Conservation (phyloP, 2,888 invertebrate genomes). For the Melitaea athalia region DNA sequence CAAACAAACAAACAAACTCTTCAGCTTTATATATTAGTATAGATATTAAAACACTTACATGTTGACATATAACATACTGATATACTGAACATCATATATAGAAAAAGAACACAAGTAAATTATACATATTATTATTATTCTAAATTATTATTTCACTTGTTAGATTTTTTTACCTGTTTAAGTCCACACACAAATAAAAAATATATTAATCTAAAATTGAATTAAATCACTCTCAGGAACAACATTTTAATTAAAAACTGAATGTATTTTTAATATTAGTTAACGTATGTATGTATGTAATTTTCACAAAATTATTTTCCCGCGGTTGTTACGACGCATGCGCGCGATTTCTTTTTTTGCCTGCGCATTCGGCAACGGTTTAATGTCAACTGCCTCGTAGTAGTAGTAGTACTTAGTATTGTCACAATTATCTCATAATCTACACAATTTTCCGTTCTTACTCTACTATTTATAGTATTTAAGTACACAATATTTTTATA, state of each 20-base stretch:
- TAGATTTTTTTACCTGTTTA: no score
- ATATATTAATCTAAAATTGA: no score
- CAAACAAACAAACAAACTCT: no score
- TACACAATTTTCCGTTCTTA: slow-evolving; percentile 28
- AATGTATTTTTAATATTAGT: background rate
- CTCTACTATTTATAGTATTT: background rate
- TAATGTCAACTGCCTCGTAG: slow-evolving; percentile 58
- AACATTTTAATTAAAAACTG: background rate
- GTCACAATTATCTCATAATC: slow-evolving; percentile 27
- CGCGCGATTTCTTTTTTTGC: slow-evolving; percentile 57
- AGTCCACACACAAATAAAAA: no score
- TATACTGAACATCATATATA: no score
- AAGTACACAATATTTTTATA: background rate
- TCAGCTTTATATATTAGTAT: no score
- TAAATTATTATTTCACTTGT: no score
- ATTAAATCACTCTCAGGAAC: background rate
- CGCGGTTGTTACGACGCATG: slow-evolving; percentile 55
- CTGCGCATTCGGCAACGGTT: slow-evolving; percentile 64
- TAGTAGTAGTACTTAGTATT: slow-evolving; percentile 37
- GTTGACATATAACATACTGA: no score
- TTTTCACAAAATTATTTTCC: slow-evolving; percentile 45
- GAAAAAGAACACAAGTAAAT: no score
- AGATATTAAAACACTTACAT: no score
- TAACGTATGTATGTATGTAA: no score
- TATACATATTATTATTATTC: no score